Conservation (phyloP, 2,113 vertebrate genomes). For the Sinosuthora webbiana region DNA sequence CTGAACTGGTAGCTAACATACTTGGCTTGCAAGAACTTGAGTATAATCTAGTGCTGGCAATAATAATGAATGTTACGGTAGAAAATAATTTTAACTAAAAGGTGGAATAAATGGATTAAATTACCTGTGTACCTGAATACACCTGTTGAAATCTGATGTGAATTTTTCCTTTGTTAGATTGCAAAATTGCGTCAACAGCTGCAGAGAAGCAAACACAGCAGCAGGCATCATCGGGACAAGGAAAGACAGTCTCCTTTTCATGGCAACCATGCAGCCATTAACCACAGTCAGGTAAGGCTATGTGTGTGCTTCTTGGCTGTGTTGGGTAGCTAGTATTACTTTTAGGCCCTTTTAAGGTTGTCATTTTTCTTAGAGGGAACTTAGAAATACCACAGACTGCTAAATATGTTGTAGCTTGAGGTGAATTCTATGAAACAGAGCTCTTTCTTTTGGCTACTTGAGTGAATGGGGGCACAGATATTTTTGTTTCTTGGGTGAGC, state of each 20-base stretch:
- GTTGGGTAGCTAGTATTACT: not conserved
- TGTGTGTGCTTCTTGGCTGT: not conserved
- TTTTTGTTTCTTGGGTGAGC: not conserved
- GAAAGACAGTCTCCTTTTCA: constrained; percentile 98
- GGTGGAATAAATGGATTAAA: not conserved
- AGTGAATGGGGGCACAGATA: not conserved
- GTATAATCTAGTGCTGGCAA: not conserved
- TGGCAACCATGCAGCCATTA: constrained; percentile 93
- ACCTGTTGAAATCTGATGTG: not conserved
- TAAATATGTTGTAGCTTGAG: not conserved
- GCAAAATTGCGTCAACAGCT: constrained; percentile 96
- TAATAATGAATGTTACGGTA: not conserved
- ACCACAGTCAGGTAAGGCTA: constrained; percentile 89
- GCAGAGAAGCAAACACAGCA: constrained; percentile 98
- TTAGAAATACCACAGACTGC: not conserved
- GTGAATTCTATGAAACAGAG: not conserved
- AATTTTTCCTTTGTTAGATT: constrained; percentile 76
- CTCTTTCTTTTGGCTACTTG: not conserved
- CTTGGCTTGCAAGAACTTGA: not conserved
- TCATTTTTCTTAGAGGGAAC: not conserved
- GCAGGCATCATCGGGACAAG: constrained; percentile 95
- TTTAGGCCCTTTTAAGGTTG: not conserved
- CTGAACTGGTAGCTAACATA: not conserved
- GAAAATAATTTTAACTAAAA: not conserved
- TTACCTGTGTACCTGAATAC: not conserved